A percentile compares a stretch with the other conserved stretches of the same genome.
phyloP scores from a whole-genome alignment of 2,888 invertebrate species.

The Apodemia zela region DNA sequence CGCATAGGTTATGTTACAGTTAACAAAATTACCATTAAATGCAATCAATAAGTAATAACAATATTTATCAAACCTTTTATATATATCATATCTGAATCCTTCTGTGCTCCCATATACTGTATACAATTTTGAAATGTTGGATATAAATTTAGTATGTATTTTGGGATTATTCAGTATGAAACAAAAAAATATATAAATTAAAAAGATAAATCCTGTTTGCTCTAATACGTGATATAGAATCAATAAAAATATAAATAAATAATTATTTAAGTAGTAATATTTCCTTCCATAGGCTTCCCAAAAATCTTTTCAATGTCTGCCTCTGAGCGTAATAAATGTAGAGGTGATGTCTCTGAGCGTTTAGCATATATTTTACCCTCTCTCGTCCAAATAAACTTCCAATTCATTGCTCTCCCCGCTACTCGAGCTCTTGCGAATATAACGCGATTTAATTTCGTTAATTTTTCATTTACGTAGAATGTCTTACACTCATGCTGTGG shows the following conservation, averaged over 20 bases:
- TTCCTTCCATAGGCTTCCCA: not conserved
- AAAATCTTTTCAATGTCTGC: not conserved
- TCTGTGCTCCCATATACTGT: too few relatives aligned
- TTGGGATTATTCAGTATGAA: not conserved
- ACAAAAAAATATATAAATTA: not conserved
- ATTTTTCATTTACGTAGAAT: slow-evolving; percentile 21
- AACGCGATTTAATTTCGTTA: slow-evolving; percentile 20
- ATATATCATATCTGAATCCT: too few relatives aligned
- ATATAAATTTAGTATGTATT: not conserved
- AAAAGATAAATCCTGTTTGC: not conserved
- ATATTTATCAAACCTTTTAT: too few relatives aligned
- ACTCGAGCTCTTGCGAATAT: slow-evolving; percentile 19
- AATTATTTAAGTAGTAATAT: not conserved
- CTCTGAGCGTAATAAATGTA: not conserved
- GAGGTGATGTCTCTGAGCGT: not conserved
- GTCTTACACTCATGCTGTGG: not conserved
- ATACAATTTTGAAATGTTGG: not conserved
- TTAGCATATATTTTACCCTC: slow-evolving; percentile 21
- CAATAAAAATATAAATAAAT: not conserved
- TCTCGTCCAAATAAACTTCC: slow-evolving; percentile 21
- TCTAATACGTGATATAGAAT: not conserved
- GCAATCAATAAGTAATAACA: too few relatives aligned
- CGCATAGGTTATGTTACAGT: too few relatives aligned
- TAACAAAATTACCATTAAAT: too few relatives aligned
- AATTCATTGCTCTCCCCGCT: slow-evolving; percentile 12